Evolutionary conservation across 2,797 vertebrate genomes (phyloP).

Genomic region (Megaceryle alcyon): DNA sequence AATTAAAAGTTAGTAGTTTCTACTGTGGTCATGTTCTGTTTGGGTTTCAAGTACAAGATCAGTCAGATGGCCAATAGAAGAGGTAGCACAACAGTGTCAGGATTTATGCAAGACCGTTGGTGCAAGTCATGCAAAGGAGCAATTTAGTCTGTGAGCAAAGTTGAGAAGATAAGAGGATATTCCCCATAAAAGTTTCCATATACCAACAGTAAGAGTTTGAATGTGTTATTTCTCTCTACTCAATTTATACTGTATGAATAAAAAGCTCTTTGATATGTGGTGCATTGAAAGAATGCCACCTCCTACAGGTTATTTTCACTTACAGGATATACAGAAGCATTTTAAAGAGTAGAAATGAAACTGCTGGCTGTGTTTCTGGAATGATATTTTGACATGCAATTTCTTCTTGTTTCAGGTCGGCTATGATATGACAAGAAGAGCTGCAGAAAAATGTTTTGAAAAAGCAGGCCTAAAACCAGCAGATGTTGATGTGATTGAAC

Average conservation of each 20-base stretch:
- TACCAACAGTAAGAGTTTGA: not conserved
- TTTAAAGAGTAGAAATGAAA: not conserved
- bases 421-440: conserved; percentile 89
- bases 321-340: not conserved
- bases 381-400: not conserved
- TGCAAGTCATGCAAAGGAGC: not conserved
- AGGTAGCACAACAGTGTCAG: not conserved
- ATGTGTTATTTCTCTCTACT: not conserved
- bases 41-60: not conserved
- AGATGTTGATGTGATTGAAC: conserved; percentile 92
- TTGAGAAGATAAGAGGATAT: not conserved
- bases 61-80: not conserved
- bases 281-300: not conserved
- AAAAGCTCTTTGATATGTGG: not conserved
- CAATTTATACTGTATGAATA: not conserved
- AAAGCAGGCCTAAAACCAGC: conserved; percentile 82
- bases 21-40: not conserved
- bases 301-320: not conserved
- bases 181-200: not conserved
- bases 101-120: not conserved
- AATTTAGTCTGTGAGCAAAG: not conserved
- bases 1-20: not conserved
- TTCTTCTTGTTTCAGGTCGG: conserved; percentile 83
- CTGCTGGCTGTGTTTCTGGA: not conserved
- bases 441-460: conserved; percentile 86